Percentiles rank a stretch among this genome's conserved stretches.
These are phyloP conservation scores for Ennomos fuscantarius DNA, from an alignment of 2,888 invertebrate genomes.

Conservation along the genomic window DNA sequence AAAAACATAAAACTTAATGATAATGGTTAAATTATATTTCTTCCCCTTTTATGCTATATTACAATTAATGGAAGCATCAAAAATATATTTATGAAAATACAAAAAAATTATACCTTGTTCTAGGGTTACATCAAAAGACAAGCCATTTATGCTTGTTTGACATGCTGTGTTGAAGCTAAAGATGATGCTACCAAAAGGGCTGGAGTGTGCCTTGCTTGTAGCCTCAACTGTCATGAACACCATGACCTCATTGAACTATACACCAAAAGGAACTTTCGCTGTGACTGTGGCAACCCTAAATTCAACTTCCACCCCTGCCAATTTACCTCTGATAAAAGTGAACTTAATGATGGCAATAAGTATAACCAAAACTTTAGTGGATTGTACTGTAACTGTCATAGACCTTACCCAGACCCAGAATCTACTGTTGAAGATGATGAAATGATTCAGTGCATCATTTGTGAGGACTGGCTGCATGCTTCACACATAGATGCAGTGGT, in stretches of 20 bases:
- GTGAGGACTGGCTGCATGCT: slow-evolving; percentile 99
- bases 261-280: slow-evolving; percentile 97
- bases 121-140: slow-evolving; percentile 97
- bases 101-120: slow-evolving; percentile 41
- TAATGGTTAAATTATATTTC: no score
- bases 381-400: slow-evolving; percentile 94
- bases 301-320: slow-evolving; percentile 89
- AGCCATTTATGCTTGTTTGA: slow-evolving; percentile 97
- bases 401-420: slow-evolving; percentile 98
- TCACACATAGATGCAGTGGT: slow-evolving; percentile 88
- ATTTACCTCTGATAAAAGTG: slow-evolving; percentile 86
- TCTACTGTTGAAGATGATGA: slow-evolving; percentile 90
- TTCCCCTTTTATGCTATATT: no score
- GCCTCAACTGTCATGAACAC: slow-evolving; percentile 96
- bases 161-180: slow-evolving; percentile 91
- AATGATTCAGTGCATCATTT: slow-evolving; percentile 98
- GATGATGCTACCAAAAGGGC: slow-evolving; percentile 86
- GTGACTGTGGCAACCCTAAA: slow-evolving; percentile 96
- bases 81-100: not conserved
- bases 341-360: slow-evolving; percentile 88
- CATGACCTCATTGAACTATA: slow-evolving; percentile 98
- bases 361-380: slow-evolving; percentile 98
- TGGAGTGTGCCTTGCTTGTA: slow-evolving; percentile 97
- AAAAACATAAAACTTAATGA: no score
- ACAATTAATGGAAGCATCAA: not conserved